Base-by-base conservation (phyloP, 2,888 invertebrate genomes). In the Tuta absoluta region DNA sequence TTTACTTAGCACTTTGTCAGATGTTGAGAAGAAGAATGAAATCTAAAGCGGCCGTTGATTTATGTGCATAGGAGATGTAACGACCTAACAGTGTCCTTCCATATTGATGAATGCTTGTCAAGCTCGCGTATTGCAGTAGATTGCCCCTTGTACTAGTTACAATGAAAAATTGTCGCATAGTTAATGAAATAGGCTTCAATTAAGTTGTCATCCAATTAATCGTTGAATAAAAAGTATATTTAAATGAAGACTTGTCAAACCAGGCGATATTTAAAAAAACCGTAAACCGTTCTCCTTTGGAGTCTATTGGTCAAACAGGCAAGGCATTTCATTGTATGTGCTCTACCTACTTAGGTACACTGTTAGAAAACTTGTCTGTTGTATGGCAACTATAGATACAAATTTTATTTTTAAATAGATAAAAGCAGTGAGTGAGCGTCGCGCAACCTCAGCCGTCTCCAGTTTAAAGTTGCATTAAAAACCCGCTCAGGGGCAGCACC, bases 401-500 rank as follows among this genome's bases (percentile, higher is more conserved):
- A 3, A n/a, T 3, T 41, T 14, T 41, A 3, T 14, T 12, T 56
- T 28, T 56, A 5, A 56, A 56, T 28, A 56, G 24, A 56, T 7
- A 49, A 33, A 49, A 21, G 49, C 19, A 28, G 17, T 17, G 33
- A n/a, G 14, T 28, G 57, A 24, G 17, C 17, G 57, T 57, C 38
- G 58, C 58, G 45, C 58, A 51, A 19, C 41, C 57, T 62, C 63
- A 62, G 21, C 63, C 58, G 57, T 65, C 63, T 58, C 57, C 60
- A 56, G 49, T 65, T 68, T 72, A 65, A 70, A 69, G 74, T 69
- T 71, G 70, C 73, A 78, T 82, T 82, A 80, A 82, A 79, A 81
- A 79, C 75, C 63, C 76, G 87, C 89, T 85, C 76, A 75, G 77
- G 82, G 89, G 83, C 86, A 84, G 72, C 76, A 72, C 74, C 78